Evolutionary conservation across 1,140 invertebrate genomes (phyloP), one percentile per base, ranked within the genome.

Genomic region (Sitobion miscanthi): DNA sequence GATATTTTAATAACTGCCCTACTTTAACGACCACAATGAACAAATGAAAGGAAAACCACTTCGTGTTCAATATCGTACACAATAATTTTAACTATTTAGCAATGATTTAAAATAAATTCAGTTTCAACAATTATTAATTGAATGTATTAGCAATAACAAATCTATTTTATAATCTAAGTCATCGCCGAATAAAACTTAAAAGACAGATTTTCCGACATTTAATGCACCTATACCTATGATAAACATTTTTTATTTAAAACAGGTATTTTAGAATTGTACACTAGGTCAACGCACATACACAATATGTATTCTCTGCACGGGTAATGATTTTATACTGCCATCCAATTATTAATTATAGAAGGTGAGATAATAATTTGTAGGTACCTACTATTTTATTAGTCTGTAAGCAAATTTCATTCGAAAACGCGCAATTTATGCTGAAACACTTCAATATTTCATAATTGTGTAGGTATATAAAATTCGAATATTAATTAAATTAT

Each of bases 11-110:
- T 87, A 87, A 5, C n/a, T 52, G 87, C n/a, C 49, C 87, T 88
- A 88, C 87, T 88, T 88, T 52, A 88, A 88, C 20, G 9, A 52
- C 87, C 47, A 52, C 47, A 88, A 35, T n/a, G 20, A 52, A 17
- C 87, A 35, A 87, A 87, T 54, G 87, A 88, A 88, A 88, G 87
- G 87, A 88, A 88, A 88, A 52, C 47, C n/a, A 14, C n/a, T 52
- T 52, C 49, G 49, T 54, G 87, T 54, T 21, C n/a, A 35, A 88
- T 47, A 87, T 47, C 47, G 85, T n/a, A 47, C 42, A 87, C 85
- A 88, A 35, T 54, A 88, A 88, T 88, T 54, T 21, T 42, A 86
- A 52, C 6, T 9, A 35, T 88, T 88, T 54, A 35, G 87, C n/a
- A 54, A 88, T 35, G 7, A 38, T 88, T 88, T 7, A 35, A 88